phyloP scores from a whole-genome alignment of 2,888 invertebrate species.

The Ochropleura plecta region DNA sequence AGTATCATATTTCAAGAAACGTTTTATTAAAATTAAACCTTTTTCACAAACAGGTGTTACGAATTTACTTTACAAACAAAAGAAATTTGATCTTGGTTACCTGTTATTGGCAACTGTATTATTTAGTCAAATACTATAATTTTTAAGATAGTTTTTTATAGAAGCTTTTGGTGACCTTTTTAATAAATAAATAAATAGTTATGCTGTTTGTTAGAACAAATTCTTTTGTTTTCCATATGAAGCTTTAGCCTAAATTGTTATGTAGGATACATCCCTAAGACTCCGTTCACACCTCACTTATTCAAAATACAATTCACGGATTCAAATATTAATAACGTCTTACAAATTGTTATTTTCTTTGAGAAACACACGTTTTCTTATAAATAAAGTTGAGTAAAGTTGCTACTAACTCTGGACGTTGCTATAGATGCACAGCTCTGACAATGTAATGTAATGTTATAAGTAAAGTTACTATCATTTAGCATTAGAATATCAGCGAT shows the following conservation, averaged over 20 bases:
- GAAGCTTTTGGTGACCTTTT: too few relatives aligned
- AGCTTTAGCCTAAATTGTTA: background rate
- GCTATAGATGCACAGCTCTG: background rate
- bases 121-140: too few relatives aligned
- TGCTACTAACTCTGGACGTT: background rate
- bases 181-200: too few relatives aligned
- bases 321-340: slow-evolving; percentile 5
- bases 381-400: background rate
- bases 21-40: background rate
- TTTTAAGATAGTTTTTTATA: too few relatives aligned
- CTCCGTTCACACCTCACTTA: background rate
- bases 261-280: background rate
- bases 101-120: too few relatives aligned
- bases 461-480: background rate
- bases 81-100: background rate
- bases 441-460: background rate
- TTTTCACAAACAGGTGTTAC: background rate
- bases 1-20: background rate
- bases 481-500: too few relatives aligned
- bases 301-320: background rate
- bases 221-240: background rate
- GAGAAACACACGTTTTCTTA: background rate
- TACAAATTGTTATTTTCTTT: slow-evolving; percentile 8
- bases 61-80: background rate
- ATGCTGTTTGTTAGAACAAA: slow-evolving; percentile 4